A percentile compares a stretch with the other conserved stretches of the same genome.
phyloP scores from a whole-genome alignment of 1,140 invertebrate species.

The Lysiphlebus fabarum region DNA sequence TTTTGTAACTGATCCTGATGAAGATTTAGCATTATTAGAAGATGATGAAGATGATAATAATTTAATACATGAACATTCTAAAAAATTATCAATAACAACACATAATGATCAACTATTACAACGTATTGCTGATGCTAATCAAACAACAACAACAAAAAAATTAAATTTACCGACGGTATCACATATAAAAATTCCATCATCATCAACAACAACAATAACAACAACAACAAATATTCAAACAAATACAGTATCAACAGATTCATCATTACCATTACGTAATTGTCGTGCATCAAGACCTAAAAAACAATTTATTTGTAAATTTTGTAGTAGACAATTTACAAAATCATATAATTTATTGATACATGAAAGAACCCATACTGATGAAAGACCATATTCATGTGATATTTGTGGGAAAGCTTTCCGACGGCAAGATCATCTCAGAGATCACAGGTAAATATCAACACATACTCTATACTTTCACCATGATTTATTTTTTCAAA shows the following conservation, averaged over 20 bases:
- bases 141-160: conserved; percentile 23
- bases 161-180: conserved; percentile 29
- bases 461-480: conserved; percentile 11
- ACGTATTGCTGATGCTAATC: conserved; percentile 39
- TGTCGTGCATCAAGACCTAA: conserved; percentile 61
- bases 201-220: conserved; percentile 23
- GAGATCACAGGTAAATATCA: conserved; percentile 76
- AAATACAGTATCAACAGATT: conserved; percentile 31
- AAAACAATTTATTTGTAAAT: conserved; percentile 83
- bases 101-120: conserved; percentile 45
- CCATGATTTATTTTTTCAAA: background rate
- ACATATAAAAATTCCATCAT: conserved; percentile 25
- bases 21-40: conserved; percentile 53
- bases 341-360: conserved; percentile 98
- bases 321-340: conserved; percentile 94
- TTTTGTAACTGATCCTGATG: conserved; percentile 52
- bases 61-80: conserved; percentile 27
- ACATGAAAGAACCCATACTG: conserved; percentile 96
- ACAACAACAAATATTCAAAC: no score
- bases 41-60: conserved; percentile 41
- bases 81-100: conserved; percentile 44
- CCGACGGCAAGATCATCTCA: conserved; percentile 88
- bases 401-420: conserved; percentile 91
- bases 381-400: conserved; percentile 96
- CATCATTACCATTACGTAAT: conserved; percentile 38